Base-by-base conservation (phyloP, 2,888 invertebrate genomes). In the Tortrix viridana region DNA sequence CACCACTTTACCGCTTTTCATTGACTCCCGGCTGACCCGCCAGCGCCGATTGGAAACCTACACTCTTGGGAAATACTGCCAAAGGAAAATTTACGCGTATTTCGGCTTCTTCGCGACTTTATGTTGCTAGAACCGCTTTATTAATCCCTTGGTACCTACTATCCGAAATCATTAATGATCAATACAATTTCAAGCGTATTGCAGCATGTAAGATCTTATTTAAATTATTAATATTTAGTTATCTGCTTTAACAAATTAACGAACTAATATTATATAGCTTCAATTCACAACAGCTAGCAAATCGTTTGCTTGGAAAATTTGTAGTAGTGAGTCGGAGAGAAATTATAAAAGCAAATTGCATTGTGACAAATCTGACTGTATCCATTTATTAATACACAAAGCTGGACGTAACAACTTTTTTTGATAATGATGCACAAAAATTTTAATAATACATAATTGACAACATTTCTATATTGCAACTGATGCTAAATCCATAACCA, bases 1-100 rank as follows among this genome's bases (percentile, higher is more conserved):
- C 83, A 87, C 86, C 89, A 88, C 86, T 90, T 89, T 89, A 89
- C 89, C 88, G 86, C 86, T 87, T 88, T 90, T 87, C 89, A 91
- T 90, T 88, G 89, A 88, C 89, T 89, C 86, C 80, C 85, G 77
- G 74, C 88, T 89, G 89, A 89, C 90, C 90, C 75, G 82, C 80
- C 75, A 80, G 74, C 77, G 81, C 80, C 88, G 88, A 90, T 91
- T 89, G 90, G 89, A 88, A 89, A 87, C 85, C 84, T 81, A 82
- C 81, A 85, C 85, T 84, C 84, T 70, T 75, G 82, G 85, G 83
- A 88, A 85, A 84, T 81, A 78, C 76, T 79, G 79, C 74, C 77
- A 71, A 79, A 80, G 75, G 79, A 84, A 85, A 88, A 85, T 88
- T 84, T 82, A 87, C 82, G 79, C 77, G 77, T 72, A 72, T 79